Conservation (phyloP, 2,888 invertebrate genomes). For the Exephanes ischioxanthus region DNA sequence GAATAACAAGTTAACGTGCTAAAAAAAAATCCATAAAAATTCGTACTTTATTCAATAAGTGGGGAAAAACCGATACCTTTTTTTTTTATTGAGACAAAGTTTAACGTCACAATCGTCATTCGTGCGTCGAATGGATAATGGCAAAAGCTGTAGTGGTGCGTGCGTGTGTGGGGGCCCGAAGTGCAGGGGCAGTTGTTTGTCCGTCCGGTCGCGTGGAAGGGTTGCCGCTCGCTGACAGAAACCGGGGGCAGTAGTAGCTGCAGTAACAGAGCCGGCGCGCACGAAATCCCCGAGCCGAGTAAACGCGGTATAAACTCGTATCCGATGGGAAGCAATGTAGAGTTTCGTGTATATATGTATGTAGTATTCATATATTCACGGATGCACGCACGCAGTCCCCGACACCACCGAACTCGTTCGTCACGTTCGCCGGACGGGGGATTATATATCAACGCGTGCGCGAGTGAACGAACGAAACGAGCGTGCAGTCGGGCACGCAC, state of each 20-base stretch:
- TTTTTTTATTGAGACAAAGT: background rate
- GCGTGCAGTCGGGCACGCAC: slow-evolving; percentile 60
- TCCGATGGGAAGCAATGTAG: slow-evolving; percentile 42
- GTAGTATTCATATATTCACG: slow-evolving; percentile 45
- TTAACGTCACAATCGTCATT: slow-evolving; percentile 54
- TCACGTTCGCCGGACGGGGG: slow-evolving; percentile 63
- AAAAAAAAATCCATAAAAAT: too few species aligned
- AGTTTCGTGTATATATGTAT: slow-evolving; percentile 6
- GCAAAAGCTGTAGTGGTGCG: background rate
- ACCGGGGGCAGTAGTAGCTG: slow-evolving; percentile 13
- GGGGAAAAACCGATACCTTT: too few species aligned
- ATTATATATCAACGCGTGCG: slow-evolving; percentile 73
- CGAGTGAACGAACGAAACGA: slow-evolving; percentile 58
- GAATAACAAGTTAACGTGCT: background rate
- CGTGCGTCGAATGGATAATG: slow-evolving; percentile 43
- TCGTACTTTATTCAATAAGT: too few species aligned
- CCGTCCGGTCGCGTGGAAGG: slow-evolving; percentile 60
- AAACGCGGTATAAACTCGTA: slow-evolving; percentile 57
- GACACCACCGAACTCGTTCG: slow-evolving; percentile 59
- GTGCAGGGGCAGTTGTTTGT: slow-evolving; percentile 44
- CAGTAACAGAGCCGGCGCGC: slow-evolving; percentile 32
- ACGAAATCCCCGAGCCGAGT: slow-evolving; percentile 53
- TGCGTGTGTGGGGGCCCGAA: background rate
- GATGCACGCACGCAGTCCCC: slow-evolving; percentile 35
- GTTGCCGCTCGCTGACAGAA: slow-evolving; percentile 49